phyloP scores from a whole-genome alignment of 2,888 invertebrate genomes.

The Hemaris fuciformis region DNA sequence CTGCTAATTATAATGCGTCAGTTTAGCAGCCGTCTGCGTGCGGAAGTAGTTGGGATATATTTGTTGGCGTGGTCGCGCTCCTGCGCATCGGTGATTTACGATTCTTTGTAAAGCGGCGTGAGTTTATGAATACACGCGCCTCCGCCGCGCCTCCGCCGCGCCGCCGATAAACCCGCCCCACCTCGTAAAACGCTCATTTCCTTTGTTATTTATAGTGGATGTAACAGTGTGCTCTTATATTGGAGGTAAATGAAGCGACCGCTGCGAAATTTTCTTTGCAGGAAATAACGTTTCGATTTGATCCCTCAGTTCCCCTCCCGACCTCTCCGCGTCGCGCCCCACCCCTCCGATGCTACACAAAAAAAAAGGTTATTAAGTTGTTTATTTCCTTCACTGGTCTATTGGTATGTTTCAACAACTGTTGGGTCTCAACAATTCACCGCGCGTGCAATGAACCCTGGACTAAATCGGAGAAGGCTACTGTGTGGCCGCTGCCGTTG shows the following conservation, averaged over 20 bases:
- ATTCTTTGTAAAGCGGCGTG: not conserved
- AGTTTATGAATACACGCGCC: not conserved
- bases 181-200: conserved; percentile 9
- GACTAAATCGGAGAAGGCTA: no score
- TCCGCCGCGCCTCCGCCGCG: not conserved
- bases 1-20: no score
- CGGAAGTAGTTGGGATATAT: no score
- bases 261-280: conserved; percentile 4
- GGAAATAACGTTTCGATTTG: conserved; percentile 2
- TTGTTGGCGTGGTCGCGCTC: not conserved
- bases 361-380: conserved; percentile 6
- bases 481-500: not conserved
- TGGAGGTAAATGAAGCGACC: conserved; percentile 8
- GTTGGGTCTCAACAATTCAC: not conserved
- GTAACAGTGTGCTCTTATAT: not conserved
- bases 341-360: not conserved
- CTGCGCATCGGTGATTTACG: not conserved
- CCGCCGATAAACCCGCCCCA: not conserved
- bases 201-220: conserved; percentile 1
- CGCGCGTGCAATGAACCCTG: not conserved
- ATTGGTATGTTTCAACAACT: not conserved
- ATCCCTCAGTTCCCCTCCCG: not conserved
- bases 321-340: not conserved
- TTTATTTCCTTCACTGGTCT: not conserved
- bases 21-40: no score